Evolutionary conservation across 2,113 vertebrate species (phyloP).

Genomic region (Coreoperca whiteheadi): DNA sequence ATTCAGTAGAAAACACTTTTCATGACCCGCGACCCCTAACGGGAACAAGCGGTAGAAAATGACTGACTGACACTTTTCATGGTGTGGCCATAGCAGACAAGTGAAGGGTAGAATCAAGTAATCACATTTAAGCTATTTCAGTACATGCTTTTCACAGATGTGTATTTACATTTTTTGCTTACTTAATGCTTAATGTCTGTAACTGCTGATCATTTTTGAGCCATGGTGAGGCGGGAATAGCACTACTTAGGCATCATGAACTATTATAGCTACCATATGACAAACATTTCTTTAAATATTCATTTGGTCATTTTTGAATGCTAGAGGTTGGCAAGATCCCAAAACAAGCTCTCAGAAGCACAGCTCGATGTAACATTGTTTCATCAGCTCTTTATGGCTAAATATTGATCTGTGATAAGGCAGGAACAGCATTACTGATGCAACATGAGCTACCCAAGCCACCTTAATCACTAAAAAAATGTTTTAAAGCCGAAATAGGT

Average conservation of each 20-base stretch:
- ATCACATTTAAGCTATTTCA: slow-evolving; percentile 70
- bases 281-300: background rate
- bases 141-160: slow-evolving; percentile 71
- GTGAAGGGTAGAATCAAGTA: slow-evolving; percentile 58
- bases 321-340: background rate
- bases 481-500: background rate
- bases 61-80: too few species aligned
- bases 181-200: slow-evolving; percentile 68
- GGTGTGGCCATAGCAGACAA: slow-evolving; percentile 49
- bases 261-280: slow-evolving; percentile 14
- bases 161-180: slow-evolving; percentile 68
- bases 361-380: background rate
- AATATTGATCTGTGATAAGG: background rate
- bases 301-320: background rate
- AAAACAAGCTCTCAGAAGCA: background rate
- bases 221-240: slow-evolving; percentile 17
- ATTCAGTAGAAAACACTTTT: slow-evolving; percentile 65
- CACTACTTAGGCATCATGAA: slow-evolving; percentile 9
- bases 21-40: too few species aligned
- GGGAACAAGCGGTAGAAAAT: too few species aligned
- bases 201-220: slow-evolving; percentile 53
- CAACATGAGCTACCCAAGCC: background rate
- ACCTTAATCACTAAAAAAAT: background rate
- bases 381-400: background rate
- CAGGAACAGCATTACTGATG: background rate